Evolutionary conservation across 2,888 invertebrate genomes (phyloP), one percentile per base, ranked within the genome.

Genomic region (Sminthurinus aureus): DNA sequence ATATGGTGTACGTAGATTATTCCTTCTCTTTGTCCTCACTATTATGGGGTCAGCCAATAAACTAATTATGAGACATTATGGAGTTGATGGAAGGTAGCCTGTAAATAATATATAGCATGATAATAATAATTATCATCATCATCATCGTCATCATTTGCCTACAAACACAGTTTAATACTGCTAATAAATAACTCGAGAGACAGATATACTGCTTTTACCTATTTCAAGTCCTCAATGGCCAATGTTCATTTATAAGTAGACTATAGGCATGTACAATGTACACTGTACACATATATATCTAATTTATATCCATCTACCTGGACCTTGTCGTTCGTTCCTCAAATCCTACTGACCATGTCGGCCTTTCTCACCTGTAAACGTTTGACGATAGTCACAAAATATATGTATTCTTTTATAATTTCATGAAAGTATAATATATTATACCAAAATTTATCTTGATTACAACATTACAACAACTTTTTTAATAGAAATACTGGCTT

Each of bases 51-150:
- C 51, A 75, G 50, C 26, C 51, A 83, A 81, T 86, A 87, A 87
- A 87, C 85, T 87, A 85, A 87, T 87, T 86, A 87, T 87, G 86
- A 85, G 81, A 82, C 84, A 86, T 85, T 86, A 86, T 84, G 85
- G 83, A 82, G 20, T 13, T 8, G 22, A 11, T n/a, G n/a, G 11
- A 26, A 84, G 81, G 85, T 84, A 86, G 86, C 84, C 85, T 85
- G 79, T 80, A 79, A 78, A 85, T 86, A 87, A 86, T 38, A 6
- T 38, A n/a, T n/a, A n/a, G n/a, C n/a, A 38, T 1, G 38, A 38
- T 38, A 6, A 38, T 38, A 38, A 38, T 38, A 4, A 38, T 6
- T 38, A 38, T 38, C 6, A 38, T 38, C 6, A 38, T 38, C 38
- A 38, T 38, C 38, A 38, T 38, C 38, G 83, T 87, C 83, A 83